Evolutionary conservation across 2,888 invertebrate genomes (phyloP).

Genomic region (Crossocerus cetratus): DNA sequence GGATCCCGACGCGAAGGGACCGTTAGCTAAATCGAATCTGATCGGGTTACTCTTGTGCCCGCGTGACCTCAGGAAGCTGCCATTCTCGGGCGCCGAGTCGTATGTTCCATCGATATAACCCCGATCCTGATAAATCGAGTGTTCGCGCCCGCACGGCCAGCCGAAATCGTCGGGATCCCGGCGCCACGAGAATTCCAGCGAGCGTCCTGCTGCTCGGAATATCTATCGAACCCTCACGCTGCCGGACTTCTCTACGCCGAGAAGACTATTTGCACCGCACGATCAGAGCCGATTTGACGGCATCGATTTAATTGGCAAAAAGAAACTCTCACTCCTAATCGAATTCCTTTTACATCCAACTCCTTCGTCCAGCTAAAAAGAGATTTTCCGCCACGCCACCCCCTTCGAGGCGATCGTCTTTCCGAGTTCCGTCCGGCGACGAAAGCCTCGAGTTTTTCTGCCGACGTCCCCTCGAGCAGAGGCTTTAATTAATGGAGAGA

Average conservation of each 20-base stretch:
- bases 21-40: slow-evolving; percentile 48
- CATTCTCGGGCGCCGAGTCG: slow-evolving; percentile 24
- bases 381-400: too few relatives aligned
- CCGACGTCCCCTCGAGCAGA: too few relatives aligned
- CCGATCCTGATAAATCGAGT: slow-evolving; percentile 12
- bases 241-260: neutral
- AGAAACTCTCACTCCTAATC: neutral
- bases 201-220: neutral
- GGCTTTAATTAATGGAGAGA: too few relatives aligned
- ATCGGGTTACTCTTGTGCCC: slow-evolving; percentile 33
- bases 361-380: too few relatives aligned
- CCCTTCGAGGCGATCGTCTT: too few relatives aligned
- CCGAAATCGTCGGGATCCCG: neutral
- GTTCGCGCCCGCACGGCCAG: neutral
- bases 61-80: slow-evolving; percentile 36
- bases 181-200: neutral
- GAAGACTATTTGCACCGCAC: neutral
- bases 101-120: slow-evolving; percentile 7
- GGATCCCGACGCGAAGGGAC: slow-evolving; percentile 26
- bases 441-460: too few relatives aligned
- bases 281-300: neutral
- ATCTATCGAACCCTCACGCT: neutral
- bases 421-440: too few relatives aligned
- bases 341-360: neutral
- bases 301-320: neutral